Evolutionary conservation across 2,113 vertebrate species (phyloP), one percentile per base, ranked within the genome.

Genomic region (Perca flavescens): DNA sequence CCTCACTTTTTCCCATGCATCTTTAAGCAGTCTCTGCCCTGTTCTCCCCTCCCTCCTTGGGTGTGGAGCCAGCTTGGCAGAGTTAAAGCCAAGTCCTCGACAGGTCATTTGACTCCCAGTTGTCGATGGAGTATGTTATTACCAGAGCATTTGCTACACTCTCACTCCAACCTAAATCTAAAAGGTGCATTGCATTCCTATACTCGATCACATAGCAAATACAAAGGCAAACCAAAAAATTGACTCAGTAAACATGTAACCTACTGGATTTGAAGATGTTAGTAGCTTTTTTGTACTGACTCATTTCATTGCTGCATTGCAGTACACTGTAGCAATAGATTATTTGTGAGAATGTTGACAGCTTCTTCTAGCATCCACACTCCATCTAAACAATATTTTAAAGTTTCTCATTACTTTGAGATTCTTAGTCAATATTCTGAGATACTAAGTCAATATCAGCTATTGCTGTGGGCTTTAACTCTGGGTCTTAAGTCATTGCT

Each of bases 31-130:
- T 2, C 36, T 58, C 8, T 52, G 49, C 63, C 52, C 52, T n/a
- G 0, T 63, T 10, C 21, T 22, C 13, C 25, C 16, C 73, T 66
- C 46, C 40, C n/a, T 70, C 57, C 63, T 17, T 47, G 52, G 21
- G 63, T 69, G 36, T 64, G 28, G 31, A 50, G 52, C 67, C 43
- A 73, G 76, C 67, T 50, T 28, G 14, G 8, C 53, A 34, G 60
- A 6, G 34, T 74, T 77, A 22, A 80, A 87, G 76, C 73, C 64
- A 58, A 46, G 40, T 54, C 46, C 72, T 73, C 47, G 28, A 68
- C 74, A 77, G 68, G 68, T 85, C 72, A 64, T 87, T 86, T 85
- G 61, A 78, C 66, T 79, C 36, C 46, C 34, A n/a, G 57, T 72
- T 65, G 74, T 77, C 40, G 3, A 17, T 21, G 36, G n/a, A 70